Evolutionary conservation across 1,140 invertebrate species (phyloP).

Genomic region (Drosophila subobscura): DNA sequence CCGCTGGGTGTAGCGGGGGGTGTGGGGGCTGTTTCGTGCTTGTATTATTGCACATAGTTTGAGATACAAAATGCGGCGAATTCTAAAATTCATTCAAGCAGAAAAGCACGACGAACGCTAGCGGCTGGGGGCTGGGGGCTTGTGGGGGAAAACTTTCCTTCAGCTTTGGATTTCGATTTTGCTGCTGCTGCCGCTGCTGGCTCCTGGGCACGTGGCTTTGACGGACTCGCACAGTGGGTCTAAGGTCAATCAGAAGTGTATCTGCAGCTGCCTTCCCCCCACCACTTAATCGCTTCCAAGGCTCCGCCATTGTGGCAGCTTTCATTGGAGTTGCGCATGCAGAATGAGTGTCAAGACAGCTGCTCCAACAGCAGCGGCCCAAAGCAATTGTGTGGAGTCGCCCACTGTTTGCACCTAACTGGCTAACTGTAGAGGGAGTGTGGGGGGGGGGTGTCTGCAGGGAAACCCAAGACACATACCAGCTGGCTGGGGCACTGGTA

Average conservation of each 20-base stretch:
- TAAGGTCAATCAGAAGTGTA: constrained; percentile 16
- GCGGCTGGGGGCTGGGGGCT: too few species aligned
- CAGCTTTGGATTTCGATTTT: constrained; percentile 37
- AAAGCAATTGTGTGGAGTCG: too few species aligned
- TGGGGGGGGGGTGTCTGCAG: too few species aligned
- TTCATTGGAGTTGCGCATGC: too few species aligned
- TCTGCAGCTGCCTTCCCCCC: neutral
- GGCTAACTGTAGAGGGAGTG: too few species aligned
- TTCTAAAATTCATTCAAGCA: constrained; percentile 65
- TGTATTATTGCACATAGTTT: constrained; percentile 68
- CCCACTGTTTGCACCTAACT: too few species aligned
- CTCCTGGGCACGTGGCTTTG: constrained; percentile 28
- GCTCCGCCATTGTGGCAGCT: too few species aligned
- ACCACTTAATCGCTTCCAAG: too few species aligned
- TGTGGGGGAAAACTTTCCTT: constrained; percentile 50
- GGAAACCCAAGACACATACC: too few species aligned
- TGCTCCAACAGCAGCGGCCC: too few species aligned
- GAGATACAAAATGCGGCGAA: constrained; percentile 66
- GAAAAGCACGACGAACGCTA: constrained; percentile 39
- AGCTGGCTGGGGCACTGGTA: neutral
- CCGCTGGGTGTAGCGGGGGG: neutral
- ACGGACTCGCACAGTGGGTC: constrained; percentile 23
- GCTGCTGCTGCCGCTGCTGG: neutral
- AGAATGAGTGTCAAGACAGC: too few species aligned
- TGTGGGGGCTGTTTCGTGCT: constrained; percentile 18